Base-by-base conservation (phyloP, 2,888 invertebrate genomes). In the Chrysolina haemoptera region DNA sequence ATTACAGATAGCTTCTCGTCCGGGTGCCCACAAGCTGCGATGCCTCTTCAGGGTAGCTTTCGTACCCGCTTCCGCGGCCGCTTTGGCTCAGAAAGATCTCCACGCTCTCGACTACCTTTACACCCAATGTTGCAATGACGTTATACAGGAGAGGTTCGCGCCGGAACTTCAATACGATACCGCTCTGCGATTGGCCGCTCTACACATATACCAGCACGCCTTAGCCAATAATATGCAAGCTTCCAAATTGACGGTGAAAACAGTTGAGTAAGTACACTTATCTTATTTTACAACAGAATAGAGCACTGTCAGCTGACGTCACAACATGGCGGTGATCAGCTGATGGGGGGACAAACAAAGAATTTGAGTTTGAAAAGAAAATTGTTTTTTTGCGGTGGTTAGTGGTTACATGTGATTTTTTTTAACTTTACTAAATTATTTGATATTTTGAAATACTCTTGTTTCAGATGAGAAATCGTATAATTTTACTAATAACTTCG, bases 111-210 rank as follows among this genome's bases (percentile, higher is more conserved):
- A 98, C 88, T 97, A 97, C 88, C 91, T 97, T 46, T 97, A 95
- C 88, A 91, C 93, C 86, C 97, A 97, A 89, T 96, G 97, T 88
- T 96, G 97, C 87, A 97, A 97, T 86, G 98, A 98, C 88, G 96
- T 98, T 14, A 94, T 96, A 0, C 95, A 96, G 85, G 97, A 97
- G 84, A 88, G 97, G 75, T 97, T 96, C 86, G 94, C 96, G 0
- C 96, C 96, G 0, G 97, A 98, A 85, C 90, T 98, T 80, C 94
- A 94, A 84, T 95, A 96, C 55, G 97, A 98, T 82, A 94, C 95
- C 20, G 96, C 96, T 22, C 87, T 98, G 75, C 90, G 96, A 66
- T 88, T 98, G 81, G 96, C 97, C 0, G 96, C 97, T 0, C 89
- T 98, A 69, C 97, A 98, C 83, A 95, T 97, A 88, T 96, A 96